Evolutionary conservation across 2,113 vertebrate species (phyloP).

Genomic region (Channa argus): DNA sequence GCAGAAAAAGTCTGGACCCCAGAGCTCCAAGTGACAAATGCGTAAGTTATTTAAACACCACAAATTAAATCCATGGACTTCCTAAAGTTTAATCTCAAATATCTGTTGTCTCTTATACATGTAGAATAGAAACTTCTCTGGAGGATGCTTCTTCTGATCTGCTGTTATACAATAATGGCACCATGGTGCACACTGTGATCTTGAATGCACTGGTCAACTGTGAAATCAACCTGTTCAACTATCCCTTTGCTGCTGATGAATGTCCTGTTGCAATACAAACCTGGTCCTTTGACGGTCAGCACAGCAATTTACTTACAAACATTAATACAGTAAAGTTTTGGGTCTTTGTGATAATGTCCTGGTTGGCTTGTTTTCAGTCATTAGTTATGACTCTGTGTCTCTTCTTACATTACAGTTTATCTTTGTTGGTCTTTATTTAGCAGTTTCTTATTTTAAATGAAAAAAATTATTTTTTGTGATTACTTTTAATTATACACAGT

Average conservation of each 20-base stretch:
- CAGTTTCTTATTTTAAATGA: no score
- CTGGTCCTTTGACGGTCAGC: slow-evolving; percentile 51
- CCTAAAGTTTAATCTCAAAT: background rate
- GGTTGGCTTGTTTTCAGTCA: no score
- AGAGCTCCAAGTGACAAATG: slow-evolving; percentile 74
- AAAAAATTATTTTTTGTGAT: no score
- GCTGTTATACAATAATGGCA: slow-evolving; percentile 69
- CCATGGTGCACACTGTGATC: slow-evolving; percentile 50
- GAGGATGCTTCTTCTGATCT: slow-evolving; percentile 62
- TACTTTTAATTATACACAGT: no score
- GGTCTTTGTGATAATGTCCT: no score
- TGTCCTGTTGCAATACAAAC: slow-evolving; percentile 78
- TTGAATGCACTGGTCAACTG: slow-evolving; percentile 73
- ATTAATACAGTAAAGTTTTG: background rate
- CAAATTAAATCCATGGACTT: background rate
- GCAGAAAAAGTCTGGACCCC: slow-evolving; percentile 78
- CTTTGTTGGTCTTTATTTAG: no score
- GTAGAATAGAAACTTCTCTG: slow-evolving; percentile 55
- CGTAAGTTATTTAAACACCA: slow-evolving; percentile 57
- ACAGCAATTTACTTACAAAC: background rate
- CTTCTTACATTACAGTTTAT: no score
- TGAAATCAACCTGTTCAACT: slow-evolving; percentile 81
- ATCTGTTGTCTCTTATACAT: background rate
- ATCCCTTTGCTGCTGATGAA: slow-evolving; percentile 71
- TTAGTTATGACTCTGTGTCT: no score